Conservation (phyloP, 2,888 invertebrate species). For the Rotaria socialis region DNA sequence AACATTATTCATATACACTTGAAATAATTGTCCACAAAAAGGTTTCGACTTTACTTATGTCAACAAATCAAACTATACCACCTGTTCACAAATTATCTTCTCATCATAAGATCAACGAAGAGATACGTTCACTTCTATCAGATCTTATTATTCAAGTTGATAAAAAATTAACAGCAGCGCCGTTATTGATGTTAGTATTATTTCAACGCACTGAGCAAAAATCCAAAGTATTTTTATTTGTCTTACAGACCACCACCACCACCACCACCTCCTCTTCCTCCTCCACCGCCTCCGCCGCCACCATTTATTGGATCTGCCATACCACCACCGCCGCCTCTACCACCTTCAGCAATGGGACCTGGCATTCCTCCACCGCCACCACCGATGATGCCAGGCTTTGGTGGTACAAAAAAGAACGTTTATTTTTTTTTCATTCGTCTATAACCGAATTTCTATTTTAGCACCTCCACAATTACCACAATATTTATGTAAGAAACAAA, state of each 20-base stretch:
- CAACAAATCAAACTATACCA: background rate
- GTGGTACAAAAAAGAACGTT: background rate
- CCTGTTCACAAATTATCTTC: background rate
- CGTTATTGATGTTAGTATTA: background rate
- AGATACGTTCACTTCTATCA: background rate
- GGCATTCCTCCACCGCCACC: conserved; percentile 17
- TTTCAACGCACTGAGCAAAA: background rate
- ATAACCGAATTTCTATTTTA: background rate
- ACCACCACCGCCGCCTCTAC: background rate
- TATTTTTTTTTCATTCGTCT: background rate
- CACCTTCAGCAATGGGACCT: background rate
- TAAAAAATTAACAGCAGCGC: background rate
- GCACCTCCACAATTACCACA: conserved; percentile 12
- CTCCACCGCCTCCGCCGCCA: background rate
- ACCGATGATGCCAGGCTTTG: background rate
- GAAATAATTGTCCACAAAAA: too few relatives aligned
- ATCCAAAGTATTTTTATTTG: too few relatives aligned
- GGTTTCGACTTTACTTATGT: too few relatives aligned
- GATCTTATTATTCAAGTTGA: background rate
- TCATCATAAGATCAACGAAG: background rate
- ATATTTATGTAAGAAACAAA: background rate
- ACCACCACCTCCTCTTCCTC: background rate
- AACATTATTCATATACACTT: too few relatives aligned
- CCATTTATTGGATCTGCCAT: background rate
- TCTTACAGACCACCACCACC: background rate